Evolutionary conservation across 2,113 vertebrate species (phyloP), one percentile per base, ranked within the genome.

Genomic region (Thunnus thynnus): DNA sequence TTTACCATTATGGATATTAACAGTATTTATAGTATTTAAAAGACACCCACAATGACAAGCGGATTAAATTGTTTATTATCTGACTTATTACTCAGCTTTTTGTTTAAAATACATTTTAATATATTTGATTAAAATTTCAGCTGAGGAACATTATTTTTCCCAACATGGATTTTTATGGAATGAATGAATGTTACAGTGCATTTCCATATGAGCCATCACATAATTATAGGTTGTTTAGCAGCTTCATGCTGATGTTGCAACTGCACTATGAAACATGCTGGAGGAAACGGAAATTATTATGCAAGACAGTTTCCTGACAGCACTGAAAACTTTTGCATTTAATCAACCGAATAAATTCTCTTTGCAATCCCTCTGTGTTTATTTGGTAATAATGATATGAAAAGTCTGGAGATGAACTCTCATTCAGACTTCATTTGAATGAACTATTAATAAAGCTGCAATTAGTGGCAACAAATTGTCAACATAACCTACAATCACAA

Each of bases 401-500:
- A 57, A 41, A 46, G 12, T 20, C 51, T 51, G 30, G 6, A 74
- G 62, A 84, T 50, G 1, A 80, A 69, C 22, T 44, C 20, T 25
- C 57, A 51, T 63, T 76, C 36, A n/a, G 72, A 41, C 30, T 10
- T 56, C 11, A 82, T 71, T 57, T 52, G 30, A 77, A 51, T 18
- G 48, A 87, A 58, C 79, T 56, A n/a, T 50, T 50, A 57, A 36
- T 78, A 30, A 36, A 50, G 58, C 65, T 48, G 20, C 55, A 78
- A 81, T 78, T 78, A 68, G 36, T 41, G 58, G 60, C 20, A 79
- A 61, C 32, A 57, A 50, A 78, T 57, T 72, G 69, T 76, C 55
- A 61, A n/a, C 32, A 76, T 17, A 75, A 75, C 36, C 22, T 65
- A 20, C 65, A 60, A 84, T 80, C 55, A 66, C 46, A 66, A 85